Percentiles rank a stretch among this genome's conserved stretches.
Conservation (phyloP, 1,140 invertebrate species). For the Triops longicaudatus region DNA sequence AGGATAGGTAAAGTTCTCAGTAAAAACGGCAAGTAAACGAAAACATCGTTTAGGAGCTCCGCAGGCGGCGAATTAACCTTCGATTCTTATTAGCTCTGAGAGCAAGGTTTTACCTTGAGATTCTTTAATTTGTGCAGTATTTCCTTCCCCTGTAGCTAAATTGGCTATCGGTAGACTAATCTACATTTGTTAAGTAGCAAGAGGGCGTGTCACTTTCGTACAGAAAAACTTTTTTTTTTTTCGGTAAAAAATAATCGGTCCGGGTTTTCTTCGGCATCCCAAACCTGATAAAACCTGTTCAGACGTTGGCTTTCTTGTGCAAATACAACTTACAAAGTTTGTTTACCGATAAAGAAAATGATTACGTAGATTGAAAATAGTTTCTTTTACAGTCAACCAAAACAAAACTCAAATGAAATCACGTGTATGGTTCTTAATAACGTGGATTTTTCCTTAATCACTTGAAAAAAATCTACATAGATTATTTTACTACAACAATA, state of each 20-base stretch:
- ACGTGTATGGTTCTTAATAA: too few species aligned
- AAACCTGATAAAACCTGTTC: neutral
- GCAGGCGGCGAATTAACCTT: constrained; percentile 12
- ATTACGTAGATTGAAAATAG: too few species aligned
- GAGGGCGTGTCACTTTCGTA: neutral
- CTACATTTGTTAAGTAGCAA: neutral
- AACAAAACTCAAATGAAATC: too few species aligned
- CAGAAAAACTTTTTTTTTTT: neutral
- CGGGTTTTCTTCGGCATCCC: neutral
- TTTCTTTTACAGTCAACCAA: too few species aligned
- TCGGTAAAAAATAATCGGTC: neutral
- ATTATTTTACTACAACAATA: too few species aligned
- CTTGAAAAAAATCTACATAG: too few species aligned
- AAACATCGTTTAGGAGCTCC: neutral
- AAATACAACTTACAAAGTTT: too few species aligned
- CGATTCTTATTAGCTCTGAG: neutral
- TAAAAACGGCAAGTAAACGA: neutral
- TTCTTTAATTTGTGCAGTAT: neutral
- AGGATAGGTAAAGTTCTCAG: too few species aligned
- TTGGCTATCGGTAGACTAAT: neutral
- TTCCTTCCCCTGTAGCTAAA: neutral
- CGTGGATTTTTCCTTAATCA: too few species aligned
- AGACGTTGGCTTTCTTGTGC: too few species aligned
- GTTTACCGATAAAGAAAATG: too few species aligned
- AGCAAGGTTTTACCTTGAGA: neutral